Evolutionary conservation across 2,888 invertebrate genomes (phyloP).

Genomic region (Timandra comae): DNA sequence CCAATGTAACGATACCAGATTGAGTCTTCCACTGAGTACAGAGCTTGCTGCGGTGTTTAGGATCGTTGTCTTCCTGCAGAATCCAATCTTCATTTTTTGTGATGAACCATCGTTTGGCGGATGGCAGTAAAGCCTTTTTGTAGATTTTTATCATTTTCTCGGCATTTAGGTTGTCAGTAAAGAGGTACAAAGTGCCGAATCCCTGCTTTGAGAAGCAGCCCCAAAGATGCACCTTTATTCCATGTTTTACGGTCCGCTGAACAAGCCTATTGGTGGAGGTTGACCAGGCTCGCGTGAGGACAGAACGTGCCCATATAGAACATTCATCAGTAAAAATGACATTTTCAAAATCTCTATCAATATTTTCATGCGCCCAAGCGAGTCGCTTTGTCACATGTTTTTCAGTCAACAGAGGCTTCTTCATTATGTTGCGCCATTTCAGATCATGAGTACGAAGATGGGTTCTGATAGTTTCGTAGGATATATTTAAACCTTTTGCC

Average conservation of each 20-base stretch:
- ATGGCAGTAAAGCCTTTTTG: too few relatives aligned
- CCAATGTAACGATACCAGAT: not conserved
- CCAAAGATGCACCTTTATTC: conserved; percentile 2
- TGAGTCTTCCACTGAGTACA: not conserved
- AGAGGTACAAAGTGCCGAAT: not conserved
- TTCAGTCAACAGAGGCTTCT: too few relatives aligned
- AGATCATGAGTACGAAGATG: too few relatives aligned
- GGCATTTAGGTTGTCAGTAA: not conserved
- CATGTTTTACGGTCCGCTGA: not conserved
- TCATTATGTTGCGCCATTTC: too few relatives aligned
- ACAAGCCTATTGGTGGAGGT: not conserved
- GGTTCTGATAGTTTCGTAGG: too few relatives aligned
- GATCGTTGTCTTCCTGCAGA: conserved; percentile 1
- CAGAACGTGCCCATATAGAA: not conserved
- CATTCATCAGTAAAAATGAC: not conserved
- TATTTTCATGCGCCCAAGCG: too few relatives aligned
- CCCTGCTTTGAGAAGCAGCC: conserved; percentile 1
- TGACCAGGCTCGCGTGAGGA: not conserved
- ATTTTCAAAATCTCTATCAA: too few relatives aligned
- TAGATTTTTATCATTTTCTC: not conserved
- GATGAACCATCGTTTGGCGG: not conserved
- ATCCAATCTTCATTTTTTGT: conserved; percentile 1
- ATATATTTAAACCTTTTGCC: too few relatives aligned
- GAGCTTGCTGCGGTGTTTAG: not conserved
- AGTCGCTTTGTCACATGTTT: too few relatives aligned